phyloP scores from a whole-genome alignment of 2,888 invertebrate genomes.

The Ochropleura leucogaster region DNA sequence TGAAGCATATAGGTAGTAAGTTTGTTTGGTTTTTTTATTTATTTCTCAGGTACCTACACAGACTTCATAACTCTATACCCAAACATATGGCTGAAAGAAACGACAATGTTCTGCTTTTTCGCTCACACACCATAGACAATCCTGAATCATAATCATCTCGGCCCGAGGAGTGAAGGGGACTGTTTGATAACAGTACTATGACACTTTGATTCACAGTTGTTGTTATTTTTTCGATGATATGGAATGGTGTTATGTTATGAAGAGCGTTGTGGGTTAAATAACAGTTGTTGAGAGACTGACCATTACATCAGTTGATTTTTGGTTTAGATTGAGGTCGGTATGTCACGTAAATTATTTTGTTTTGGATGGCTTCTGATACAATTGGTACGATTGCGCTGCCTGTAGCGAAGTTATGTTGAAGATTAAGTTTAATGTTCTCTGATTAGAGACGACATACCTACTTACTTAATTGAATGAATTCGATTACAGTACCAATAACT shows the following conservation, averaged over 20 bases:
- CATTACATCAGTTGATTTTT: not conserved
- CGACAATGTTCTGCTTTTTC: conserved; percentile 16
- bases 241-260: not conserved
- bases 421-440: not conserved
- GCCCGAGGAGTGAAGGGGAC: not conserved
- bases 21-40: conserved; percentile 57
- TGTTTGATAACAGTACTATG: not conserved
- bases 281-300: not conserved
- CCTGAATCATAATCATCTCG: conserved; percentile 16
- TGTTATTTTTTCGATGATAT: not conserved
- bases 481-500: not conserved
- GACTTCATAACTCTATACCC: conserved; percentile 22
- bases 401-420: not conserved
- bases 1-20: conserved; percentile 3
- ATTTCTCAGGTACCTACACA: conserved; percentile 24
- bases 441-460: not conserved
- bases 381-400: not conserved
- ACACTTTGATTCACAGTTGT: conserved; percentile 6
- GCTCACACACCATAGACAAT: conserved; percentile 53
- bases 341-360: not conserved
- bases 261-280: not conserved
- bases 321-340: conserved; percentile 11
- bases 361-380: not conserved
- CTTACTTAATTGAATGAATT: conserved; percentile 2
- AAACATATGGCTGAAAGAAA: conserved; percentile 15